phyloP scores from a whole-genome alignment of 2,888 invertebrate species.

The Aphelenchoides bicaudatus region DNA sequence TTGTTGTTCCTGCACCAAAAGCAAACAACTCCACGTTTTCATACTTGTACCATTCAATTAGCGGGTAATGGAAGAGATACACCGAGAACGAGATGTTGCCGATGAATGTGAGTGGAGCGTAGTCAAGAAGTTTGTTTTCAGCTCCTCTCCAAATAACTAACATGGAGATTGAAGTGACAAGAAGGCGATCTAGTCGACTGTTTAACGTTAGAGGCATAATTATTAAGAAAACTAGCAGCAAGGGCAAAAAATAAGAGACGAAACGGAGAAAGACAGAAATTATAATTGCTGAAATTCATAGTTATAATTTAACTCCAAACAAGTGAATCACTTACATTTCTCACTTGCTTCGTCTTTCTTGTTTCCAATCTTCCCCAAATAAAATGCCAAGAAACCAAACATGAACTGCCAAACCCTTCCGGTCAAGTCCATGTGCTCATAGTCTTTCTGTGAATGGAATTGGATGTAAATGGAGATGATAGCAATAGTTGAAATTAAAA shows the following conservation, averaged over 20 bases:
- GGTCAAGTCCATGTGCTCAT: neutral
- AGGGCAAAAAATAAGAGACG: neutral
- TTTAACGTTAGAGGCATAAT: neutral
- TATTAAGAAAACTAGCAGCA: neutral
- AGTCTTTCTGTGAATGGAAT: neutral
- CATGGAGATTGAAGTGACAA: neutral
- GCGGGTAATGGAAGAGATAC: slow-evolving; percentile 6
- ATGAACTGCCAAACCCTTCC: slow-evolving; percentile 1
- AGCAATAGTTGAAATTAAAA: neutral
- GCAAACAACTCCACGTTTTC: slow-evolving; percentile 1
- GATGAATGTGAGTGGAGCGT: neutral
- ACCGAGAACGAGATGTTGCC: slow-evolving; percentile 9
- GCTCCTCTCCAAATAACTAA: neutral
- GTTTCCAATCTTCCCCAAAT: neutral
- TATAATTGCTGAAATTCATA: neutral
- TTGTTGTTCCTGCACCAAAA: neutral
- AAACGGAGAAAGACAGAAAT: neutral
- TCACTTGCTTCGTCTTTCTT: neutral
- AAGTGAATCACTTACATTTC: neutral
- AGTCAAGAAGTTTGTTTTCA: neutral
- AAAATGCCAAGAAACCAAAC: slow-evolving; percentile 3
- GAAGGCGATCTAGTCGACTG: neutral
- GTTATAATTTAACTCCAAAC: neutral
- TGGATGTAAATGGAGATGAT: slow-evolving; percentile 2
- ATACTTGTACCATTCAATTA: neutral